Percentiles rank a stretch among this genome's conserved stretches.
These are phyloP conservation scores for Baronia brevicornis DNA, from an alignment of 2,888 invertebrate species.

Conservation along the genomic window DNA sequence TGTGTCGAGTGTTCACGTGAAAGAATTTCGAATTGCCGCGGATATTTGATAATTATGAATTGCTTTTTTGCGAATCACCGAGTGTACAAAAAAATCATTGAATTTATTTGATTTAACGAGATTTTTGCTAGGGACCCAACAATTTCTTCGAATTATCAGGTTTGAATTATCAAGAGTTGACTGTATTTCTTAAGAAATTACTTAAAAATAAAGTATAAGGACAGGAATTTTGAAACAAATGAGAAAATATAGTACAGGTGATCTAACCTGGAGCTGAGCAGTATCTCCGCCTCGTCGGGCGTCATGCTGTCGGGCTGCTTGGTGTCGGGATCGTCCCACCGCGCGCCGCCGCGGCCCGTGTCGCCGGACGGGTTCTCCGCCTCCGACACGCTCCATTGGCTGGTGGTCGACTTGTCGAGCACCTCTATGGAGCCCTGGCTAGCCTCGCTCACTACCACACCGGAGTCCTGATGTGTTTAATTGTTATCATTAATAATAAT, in stretches of 20 bases:
- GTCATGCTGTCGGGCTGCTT: slow-evolving; percentile 79
- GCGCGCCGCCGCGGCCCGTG: slow-evolving; percentile 43
- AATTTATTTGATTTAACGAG: too few species aligned
- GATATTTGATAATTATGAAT: too few species aligned
- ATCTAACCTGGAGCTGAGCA: slow-evolving; percentile 87
- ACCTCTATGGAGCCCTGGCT: slow-evolving; percentile 74
- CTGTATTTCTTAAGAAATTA: too few species aligned
- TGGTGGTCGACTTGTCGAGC: slow-evolving; percentile 74
- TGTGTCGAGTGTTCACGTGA: too few species aligned
- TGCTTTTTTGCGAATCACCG: too few species aligned
- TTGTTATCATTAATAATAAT: not conserved
- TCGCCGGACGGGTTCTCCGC: slow-evolving; percentile 69
- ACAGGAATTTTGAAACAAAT: not conserved
- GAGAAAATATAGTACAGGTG: not conserved
- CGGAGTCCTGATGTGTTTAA: slow-evolving; percentile 53
- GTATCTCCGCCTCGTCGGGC: slow-evolving; percentile 90
- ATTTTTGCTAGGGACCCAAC: too few species aligned
- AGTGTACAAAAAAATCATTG: too few species aligned
- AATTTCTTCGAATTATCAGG: too few species aligned
- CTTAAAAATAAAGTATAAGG: too few species aligned
- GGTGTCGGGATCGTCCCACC: slow-evolving; percentile 36
- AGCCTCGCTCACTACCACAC: slow-evolving; percentile 71
- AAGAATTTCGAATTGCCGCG: too few species aligned
- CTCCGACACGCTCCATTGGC: slow-evolving; percentile 74
- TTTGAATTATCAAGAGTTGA: too few species aligned